Base-by-base conservation (phyloP, 2,113 vertebrate genomes). In the Garra rufa region DNA sequence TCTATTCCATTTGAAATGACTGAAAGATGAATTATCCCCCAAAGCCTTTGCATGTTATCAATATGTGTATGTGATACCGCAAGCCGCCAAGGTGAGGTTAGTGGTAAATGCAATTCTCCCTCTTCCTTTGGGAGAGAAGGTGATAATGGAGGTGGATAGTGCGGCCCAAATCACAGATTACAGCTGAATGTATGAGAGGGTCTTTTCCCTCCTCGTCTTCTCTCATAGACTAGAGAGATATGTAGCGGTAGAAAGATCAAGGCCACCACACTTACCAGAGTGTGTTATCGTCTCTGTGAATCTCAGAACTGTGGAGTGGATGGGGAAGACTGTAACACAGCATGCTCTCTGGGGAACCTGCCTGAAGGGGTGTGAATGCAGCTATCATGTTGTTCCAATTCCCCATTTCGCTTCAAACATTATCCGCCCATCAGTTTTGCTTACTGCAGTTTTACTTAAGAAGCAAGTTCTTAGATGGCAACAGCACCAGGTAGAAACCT, bases 131-230 rank as follows among this genome's bases (percentile, higher is more conserved):
- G 85, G 87, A 77, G 52, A 19, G 71, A 44, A 88, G 73, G 85
- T 88, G 87, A 86, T 88, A 88, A 88, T 88, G 73, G 87, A 88
- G 82, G 77, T 76, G 87, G 85, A 84, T 80, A 73, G 87, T 75
- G 43, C 13, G 19, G 70, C 63, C 87, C 87, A 86, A 75, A 88
- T 88, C 84, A 84, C 38, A 86, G 76, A 88, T 84, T 86, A 86
- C 55, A 38, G 84, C 76, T 76, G 82, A 86, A 85, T 86, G 85
- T 81, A 84, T 74, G 84, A 88, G 71, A 84, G 87, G 77, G 65
- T 83, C 63, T 69, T 77, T 86, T 83, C 73, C 34, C 73, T 86
- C 41, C 83, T 75, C 74, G 28, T 83, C 61, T 84, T 85, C 38
- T 83, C 75, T 85, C 48, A 57, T 69, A 78, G 55, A 82, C 43